Evolutionary conservation across 2,113 vertebrate species (phyloP), one percentile per base, ranked within the genome.

Genomic region (Nestor notabilis): DNA sequence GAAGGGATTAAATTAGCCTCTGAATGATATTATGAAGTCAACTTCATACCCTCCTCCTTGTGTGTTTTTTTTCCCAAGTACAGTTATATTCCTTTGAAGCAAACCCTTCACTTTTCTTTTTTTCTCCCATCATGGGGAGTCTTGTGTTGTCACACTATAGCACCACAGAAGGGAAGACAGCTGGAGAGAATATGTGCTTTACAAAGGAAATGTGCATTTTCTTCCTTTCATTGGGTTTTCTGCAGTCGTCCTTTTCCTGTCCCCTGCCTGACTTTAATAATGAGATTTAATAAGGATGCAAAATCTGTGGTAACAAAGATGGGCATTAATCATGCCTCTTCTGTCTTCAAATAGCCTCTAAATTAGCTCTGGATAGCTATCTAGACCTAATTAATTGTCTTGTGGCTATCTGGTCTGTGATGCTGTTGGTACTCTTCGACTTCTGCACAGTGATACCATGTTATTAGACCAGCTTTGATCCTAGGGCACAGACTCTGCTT

Each of bases 121-220:
- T 82, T 79, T 19, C 75, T 53, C 31, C n/a, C 68, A 49, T 69
- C 66, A 72, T 83, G 63, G 71, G 58, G 53, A 92, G 64, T 37
- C 60, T 78, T 88, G 56, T 80, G 63, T 87, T 96, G 78, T 88
- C 88, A 58, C 21, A 53, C 52, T 29, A 2, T 76, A 93, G 66
- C 95, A 94, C 75, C 63, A 74, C 88, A 94, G 85, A 96, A 95
- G 91, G 95, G 35, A 72, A 94, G 92, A 80, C 93, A 94, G 84
- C 87, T 94, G 92, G 87, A 90, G 70, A 82, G 37, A 85, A 7
- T 81, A 69, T 87, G 68, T 86, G 46, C 37, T 95, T 87, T 77
- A 94, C 63, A 77, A 85, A 90, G 79, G 75, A 71, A 93, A 71
- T 72, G 77, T 8, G 21, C 1, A 7, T 28, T 21, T 27, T 2